These are phyloP conservation scores for Eira barbara DNA, from an alignment of 2,113 vertebrate genomes.

Conservation along the genomic window DNA sequence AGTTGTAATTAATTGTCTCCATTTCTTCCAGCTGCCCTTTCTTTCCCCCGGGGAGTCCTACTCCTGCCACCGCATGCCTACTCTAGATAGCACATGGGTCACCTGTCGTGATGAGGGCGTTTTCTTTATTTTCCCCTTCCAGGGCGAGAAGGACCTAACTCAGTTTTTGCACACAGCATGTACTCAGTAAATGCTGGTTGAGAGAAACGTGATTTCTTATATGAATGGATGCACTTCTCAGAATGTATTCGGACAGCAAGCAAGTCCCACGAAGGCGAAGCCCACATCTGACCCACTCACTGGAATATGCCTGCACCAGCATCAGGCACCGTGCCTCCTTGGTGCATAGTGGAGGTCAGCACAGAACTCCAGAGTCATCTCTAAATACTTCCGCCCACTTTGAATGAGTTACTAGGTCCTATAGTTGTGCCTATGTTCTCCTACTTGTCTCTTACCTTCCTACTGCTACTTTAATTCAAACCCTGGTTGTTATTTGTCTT, in stretches of 20 bases:
- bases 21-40: neutral
- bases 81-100: neutral
- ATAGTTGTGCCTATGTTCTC: neutral
- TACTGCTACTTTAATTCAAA: neutral
- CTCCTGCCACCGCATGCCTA: neutral
- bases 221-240: neutral
- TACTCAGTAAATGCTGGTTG: neutral
- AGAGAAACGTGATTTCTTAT: neutral
- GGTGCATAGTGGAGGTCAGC: neutral
- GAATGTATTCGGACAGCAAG: neutral
- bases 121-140: neutral
- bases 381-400: neutral
- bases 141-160: neutral
- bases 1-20: neutral
- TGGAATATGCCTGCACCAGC: too few relatives aligned
- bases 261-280: neutral
- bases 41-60: neutral
- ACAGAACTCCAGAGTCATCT: neutral
- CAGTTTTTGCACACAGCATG: neutral
- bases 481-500: neutral
- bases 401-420: neutral
- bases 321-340: neutral
- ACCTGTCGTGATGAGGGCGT: fast-evolving
- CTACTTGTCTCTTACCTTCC: neutral
- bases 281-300: neutral